Evolutionary conservation across 2,797 vertebrate genomes (phyloP).

Genomic region (Pseudochirops corinnae): DNA sequence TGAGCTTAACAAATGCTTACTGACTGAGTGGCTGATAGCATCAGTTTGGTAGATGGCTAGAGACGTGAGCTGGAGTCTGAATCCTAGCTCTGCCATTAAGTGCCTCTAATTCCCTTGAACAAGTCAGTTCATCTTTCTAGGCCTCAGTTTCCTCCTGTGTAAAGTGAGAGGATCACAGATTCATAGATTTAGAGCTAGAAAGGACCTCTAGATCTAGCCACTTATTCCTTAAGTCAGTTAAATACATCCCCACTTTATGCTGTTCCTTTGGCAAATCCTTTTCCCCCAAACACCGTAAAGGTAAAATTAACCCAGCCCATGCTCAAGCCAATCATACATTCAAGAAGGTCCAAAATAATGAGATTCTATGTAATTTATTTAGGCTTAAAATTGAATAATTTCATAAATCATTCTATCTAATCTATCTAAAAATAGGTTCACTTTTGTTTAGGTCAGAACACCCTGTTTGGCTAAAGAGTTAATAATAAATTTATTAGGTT

Average conservation of each 20-base stretch:
- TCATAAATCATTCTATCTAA: conserved; percentile 40
- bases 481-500: conserved; percentile 39
- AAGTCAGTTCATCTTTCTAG: background rate
- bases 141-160: background rate
- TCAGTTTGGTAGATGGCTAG: background rate
- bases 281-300: background rate
- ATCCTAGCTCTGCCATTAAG: background rate
- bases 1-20: background rate
- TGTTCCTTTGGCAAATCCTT: conserved; percentile 35
- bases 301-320: conserved; percentile 40
- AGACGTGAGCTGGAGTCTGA: background rate
- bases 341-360: conserved; percentile 15
- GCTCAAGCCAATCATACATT: conserved; percentile 12
- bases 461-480: conserved; percentile 41
- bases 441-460: conserved; percentile 48
- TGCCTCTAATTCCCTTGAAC: background rate
- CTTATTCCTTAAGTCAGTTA: background rate
- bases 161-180: background rate
- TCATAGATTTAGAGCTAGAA: background rate
- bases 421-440: conserved; percentile 49
- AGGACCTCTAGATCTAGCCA: background rate
- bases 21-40: background rate
- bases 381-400: conserved; percentile 4
- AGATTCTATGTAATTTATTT: conserved; percentile 17
- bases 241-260: conserved; percentile 12